Conservation (phyloP, 1,140 invertebrate species). For the Choristoneura fumiferana region DNA sequence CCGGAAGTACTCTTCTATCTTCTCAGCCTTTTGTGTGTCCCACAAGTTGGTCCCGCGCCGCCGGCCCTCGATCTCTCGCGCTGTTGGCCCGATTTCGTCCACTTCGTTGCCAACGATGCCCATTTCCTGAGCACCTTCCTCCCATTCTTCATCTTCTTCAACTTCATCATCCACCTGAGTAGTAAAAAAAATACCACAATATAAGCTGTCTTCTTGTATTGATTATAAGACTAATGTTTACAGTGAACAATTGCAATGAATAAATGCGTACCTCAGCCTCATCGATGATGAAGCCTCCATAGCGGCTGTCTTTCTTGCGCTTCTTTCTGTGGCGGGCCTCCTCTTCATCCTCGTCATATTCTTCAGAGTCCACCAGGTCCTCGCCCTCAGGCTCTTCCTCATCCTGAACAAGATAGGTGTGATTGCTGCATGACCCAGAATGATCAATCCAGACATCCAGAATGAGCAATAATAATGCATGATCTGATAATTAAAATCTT, state of each 20-base stretch:
- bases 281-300: conserved; percentile 95
- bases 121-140: conserved; percentile 94
- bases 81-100: conserved; percentile 94
- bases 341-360: conserved; percentile 86
- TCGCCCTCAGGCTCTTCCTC: conserved; percentile 87
- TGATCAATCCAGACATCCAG: too few species aligned
- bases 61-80: conserved; percentile 94
- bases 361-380: conserved; percentile 83
- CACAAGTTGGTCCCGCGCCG: conserved; percentile 92
- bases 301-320: conserved; percentile 89
- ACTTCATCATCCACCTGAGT: conserved; percentile 86
- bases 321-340: conserved; percentile 84
- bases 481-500: too few species aligned
- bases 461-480: too few species aligned
- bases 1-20: conserved; percentile 96
- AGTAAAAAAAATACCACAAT: conserved; percentile 15
- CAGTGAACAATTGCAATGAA: too few species aligned
- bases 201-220: too few species aligned
- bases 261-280: conserved; percentile 90
- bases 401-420: conserved; percentile 72
- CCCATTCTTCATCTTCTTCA: conserved; percentile 97
- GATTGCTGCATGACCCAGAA: too few species aligned
- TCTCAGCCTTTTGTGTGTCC: conserved; percentile 97
- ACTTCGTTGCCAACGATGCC: conserved; percentile 92
- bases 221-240: too few species aligned